A percentile compares a stretch with the other conserved stretches of the same genome.
Conservation (phyloP, 2,888 invertebrate species). For the Scaptomyza caliginosa region DNA sequence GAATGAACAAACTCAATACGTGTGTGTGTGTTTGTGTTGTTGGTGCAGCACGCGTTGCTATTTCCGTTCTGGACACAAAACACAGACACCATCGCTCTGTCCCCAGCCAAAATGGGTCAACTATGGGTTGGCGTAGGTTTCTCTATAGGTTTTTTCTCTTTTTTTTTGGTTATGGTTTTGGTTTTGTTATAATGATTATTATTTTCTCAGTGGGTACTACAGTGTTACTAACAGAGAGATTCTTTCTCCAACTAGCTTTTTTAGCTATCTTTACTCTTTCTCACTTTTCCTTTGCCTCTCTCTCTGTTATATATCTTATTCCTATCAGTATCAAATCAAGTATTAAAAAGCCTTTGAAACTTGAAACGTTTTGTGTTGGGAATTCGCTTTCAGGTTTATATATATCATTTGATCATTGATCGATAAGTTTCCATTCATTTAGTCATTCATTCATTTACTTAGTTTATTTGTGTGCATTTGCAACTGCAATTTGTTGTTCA, state of each 20-base stretch:
- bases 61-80: slow-evolving; percentile 59
- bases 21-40: neutral
- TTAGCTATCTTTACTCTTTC: neutral
- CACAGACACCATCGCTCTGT: slow-evolving; percentile 28
- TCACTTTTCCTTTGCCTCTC: neutral
- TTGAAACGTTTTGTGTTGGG: neutral
- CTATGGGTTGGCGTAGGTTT: slow-evolving; percentile 28
- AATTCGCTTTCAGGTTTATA: neutral
- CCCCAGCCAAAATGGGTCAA: slow-evolving; percentile 58
- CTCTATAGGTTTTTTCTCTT: neutral
- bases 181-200: slow-evolving; percentile 20
- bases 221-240: slow-evolving; percentile 19
- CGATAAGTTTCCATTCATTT: neutral
- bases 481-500: slow-evolving; percentile 38
- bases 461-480: slow-evolving; percentile 33
- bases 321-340: neutral
- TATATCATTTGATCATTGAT: slow-evolving; percentile 9
- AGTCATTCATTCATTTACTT: neutral
- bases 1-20: slow-evolving; percentile 23
- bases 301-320: neutral
- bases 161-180: neutral
- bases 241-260: neutral
- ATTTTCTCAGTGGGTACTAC: slow-evolving; percentile 29
- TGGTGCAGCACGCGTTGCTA: slow-evolving; percentile 60
- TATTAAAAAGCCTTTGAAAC: too few species aligned